Conservation (phyloP, 2,797 vertebrate genomes). For the Clarias platycephalus region DNA sequence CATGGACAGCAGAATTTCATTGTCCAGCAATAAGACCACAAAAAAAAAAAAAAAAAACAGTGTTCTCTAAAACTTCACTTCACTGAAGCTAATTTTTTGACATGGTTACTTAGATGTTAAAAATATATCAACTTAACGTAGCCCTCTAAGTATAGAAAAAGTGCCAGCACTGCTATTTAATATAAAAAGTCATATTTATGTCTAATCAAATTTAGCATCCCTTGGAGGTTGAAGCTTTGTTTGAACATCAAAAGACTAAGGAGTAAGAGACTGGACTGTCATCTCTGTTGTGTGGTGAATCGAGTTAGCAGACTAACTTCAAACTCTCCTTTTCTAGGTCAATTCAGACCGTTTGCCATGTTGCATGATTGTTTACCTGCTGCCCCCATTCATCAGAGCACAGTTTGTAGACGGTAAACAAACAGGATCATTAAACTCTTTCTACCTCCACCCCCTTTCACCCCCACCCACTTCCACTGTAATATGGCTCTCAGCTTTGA, state of each 20-base stretch:
- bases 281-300: slow-evolving; percentile 32
- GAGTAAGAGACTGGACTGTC: slow-evolving; percentile 7
- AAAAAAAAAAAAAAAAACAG: not conserved
- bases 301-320: slow-evolving; percentile 26
- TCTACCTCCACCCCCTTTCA: slow-evolving; percentile 37
- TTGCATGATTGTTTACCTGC: slow-evolving; percentile 43
- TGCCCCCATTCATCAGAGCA: slow-evolving; percentile 31
- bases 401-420: slow-evolving; percentile 52
- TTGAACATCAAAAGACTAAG: slow-evolving; percentile 11
- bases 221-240: not conserved
- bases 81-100: not conserved
- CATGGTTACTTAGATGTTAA: not conserved
- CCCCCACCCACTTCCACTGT: slow-evolving; percentile 29
- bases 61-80: not conserved
- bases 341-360: slow-evolving; percentile 32
- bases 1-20: not conserved
- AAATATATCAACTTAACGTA: not conserved
- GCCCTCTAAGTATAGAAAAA: not conserved
- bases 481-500: slow-evolving; percentile 37
- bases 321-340: slow-evolving; percentile 37
- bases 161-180: too few relatives aligned
- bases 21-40: not conserved
- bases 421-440: slow-evolving; percentile 46
- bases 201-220: not conserved
- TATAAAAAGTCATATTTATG: not conserved